A percentile compares a stretch with the other conserved stretches of the same genome.
Evolutionary conservation across 1,140 invertebrate genomes (phyloP).

Genomic region (Drosophila melanogaster): DNA sequence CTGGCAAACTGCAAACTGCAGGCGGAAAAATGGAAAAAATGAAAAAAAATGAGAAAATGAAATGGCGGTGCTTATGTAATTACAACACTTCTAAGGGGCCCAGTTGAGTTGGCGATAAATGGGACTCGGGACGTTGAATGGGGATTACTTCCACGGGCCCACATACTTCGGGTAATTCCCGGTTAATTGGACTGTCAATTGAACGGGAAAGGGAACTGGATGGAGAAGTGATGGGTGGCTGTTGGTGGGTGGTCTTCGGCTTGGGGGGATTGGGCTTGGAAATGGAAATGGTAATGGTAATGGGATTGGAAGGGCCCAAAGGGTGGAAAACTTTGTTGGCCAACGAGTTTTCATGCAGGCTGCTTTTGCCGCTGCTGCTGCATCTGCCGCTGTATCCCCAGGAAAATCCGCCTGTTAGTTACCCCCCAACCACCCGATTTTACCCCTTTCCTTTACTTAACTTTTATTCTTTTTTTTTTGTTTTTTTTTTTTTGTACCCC

Average conservation of each 20-base stretch:
- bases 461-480: neutral
- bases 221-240: neutral
- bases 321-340: slow-evolving; percentile 33
- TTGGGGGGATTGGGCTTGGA: neutral
- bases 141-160: slow-evolving; percentile 47
- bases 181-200: slow-evolving; percentile 55
- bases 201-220: slow-evolving; percentile 1
- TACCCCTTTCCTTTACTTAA: neutral
- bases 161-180: slow-evolving; percentile 48
- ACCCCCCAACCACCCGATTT: neutral
- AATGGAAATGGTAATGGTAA: neutral
- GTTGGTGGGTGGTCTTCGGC: neutral
- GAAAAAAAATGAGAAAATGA: slow-evolving; percentile 8
- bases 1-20: slow-evolving; percentile 5
- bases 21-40: neutral
- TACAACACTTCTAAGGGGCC: slow-evolving; percentile 29
- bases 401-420: neutral
- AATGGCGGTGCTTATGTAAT: slow-evolving; percentile 37
- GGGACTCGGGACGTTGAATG: slow-evolving; percentile 38
- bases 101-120: slow-evolving; percentile 26
- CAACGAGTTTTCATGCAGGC: slow-evolving; percentile 37
- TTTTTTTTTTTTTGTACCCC: neutral
- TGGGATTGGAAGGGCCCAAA: neutral
- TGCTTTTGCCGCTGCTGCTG: neutral
- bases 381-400: neutral